phyloP scores from a whole-genome alignment of 2,113 vertebrate species.

The Mesembrinibis cayennensis region DNA sequence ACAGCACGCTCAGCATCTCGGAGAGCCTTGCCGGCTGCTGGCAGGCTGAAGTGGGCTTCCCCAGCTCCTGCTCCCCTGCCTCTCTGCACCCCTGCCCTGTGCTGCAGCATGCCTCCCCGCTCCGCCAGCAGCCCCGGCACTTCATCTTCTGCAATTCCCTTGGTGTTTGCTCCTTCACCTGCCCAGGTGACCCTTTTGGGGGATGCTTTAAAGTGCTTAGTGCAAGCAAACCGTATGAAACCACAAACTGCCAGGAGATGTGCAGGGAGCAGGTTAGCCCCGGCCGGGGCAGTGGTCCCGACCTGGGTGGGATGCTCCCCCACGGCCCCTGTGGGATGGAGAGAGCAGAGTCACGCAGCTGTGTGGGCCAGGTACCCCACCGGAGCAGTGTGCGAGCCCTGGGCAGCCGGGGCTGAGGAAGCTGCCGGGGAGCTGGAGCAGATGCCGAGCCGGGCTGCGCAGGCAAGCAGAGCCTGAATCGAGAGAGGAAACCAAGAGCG shows the following conservation, averaged over 20 bases:
- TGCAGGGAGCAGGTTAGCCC: neutral
- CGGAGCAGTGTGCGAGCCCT: rapidly evolving
- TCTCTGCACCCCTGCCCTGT: neutral
- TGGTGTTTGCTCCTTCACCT: neutral
- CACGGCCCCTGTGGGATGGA: neutral
- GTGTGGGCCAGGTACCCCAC: rapidly evolving
- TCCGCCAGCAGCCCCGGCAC: neutral
- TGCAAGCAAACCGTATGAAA: neutral
- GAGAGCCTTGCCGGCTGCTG: neutral
- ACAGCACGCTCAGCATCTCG: neutral
- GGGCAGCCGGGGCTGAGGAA: neutral
- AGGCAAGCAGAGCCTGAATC: neutral
- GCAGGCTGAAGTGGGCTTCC: neutral
- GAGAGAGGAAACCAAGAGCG: neutral
- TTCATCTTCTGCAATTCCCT: neutral
- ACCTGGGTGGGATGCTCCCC: neutral
- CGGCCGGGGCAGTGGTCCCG: rapidly evolving
- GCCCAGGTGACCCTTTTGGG: neutral
- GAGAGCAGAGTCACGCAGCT: rapidly evolving
- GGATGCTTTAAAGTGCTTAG: neutral
- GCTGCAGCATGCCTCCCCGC: neutral
- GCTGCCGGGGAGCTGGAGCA: neutral
- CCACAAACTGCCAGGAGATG: neutral
- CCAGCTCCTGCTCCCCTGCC: neutral
- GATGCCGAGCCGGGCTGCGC: neutral